Conservation (phyloP, 2,113 vertebrate genomes). For the Hippocampus mohnikei region DNA sequence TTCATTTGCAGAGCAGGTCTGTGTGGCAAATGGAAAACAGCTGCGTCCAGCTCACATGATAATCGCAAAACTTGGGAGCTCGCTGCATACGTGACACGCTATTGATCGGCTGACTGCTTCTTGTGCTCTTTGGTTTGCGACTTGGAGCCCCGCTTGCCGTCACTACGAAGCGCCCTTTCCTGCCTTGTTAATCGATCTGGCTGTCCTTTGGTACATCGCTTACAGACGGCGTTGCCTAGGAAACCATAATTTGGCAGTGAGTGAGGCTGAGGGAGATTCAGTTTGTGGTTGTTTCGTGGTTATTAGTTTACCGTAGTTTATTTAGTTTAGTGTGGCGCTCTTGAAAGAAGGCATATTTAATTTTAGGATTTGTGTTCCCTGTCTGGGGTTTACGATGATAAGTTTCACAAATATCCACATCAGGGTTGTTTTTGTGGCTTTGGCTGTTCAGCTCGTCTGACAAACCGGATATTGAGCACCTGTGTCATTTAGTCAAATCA, state of each 20-base stretch:
- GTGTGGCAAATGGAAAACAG: slow-evolving; percentile 13
- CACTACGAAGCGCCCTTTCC: slow-evolving; percentile 35
- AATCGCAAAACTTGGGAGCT: background rate
- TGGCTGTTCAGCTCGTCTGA: background rate
- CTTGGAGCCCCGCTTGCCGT: slow-evolving; percentile 35
- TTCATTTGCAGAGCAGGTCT: background rate
- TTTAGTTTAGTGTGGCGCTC: background rate
- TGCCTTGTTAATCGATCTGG: slow-evolving; percentile 46
- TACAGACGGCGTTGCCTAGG: slow-evolving; percentile 59
- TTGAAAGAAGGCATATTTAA: background rate
- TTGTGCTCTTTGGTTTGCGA: slow-evolving; percentile 28
- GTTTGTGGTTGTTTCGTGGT: slow-evolving; percentile 12
- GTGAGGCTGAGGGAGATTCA: slow-evolving; percentile 24
- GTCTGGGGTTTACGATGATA: background rate
- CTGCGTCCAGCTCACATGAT: background rate
- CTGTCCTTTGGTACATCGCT: slow-evolving; percentile 34
- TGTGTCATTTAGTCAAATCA: background rate
- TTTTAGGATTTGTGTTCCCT: background rate
- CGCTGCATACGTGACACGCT: background rate
- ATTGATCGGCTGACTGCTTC: slow-evolving; percentile 14
- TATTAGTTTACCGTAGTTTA: slow-evolving; percentile 5
- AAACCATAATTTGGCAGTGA: slow-evolving; percentile 49
- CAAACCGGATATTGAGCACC: background rate
- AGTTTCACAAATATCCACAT: background rate
- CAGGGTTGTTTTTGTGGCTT: background rate